Evolutionary conservation across 2,888 invertebrate genomes (phyloP).

Genomic region (Chironomus tentans): DNA sequence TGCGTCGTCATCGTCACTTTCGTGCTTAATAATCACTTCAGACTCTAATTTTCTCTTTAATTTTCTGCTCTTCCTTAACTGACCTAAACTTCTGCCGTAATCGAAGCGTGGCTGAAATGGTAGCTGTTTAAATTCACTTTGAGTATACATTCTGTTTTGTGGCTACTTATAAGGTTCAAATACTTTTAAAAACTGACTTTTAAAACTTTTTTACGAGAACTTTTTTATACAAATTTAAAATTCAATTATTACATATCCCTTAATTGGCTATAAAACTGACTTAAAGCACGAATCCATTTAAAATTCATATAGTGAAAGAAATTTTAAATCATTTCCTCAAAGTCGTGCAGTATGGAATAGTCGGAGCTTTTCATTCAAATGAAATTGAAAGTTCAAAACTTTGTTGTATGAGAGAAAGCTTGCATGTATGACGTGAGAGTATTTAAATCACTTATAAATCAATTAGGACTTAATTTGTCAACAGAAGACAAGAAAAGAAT

Average conservation of each 20-base stretch:
- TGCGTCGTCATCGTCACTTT: neutral
- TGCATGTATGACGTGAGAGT: neutral
- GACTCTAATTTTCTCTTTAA: neutral
- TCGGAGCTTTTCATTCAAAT: neutral
- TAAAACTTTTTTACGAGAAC: too few relatives aligned
- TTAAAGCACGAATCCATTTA: too few relatives aligned
- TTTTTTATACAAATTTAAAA: too few relatives aligned
- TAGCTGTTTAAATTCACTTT: neutral
- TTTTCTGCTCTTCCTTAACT: too few relatives aligned
- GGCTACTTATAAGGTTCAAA: neutral
- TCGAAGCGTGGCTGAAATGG: neutral
- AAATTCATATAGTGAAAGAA: too few relatives aligned
- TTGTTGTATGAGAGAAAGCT: neutral
- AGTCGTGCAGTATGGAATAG: too few relatives aligned
- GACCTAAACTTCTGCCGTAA: neutral
- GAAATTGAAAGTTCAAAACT: neutral
- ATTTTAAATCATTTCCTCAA: too few relatives aligned
- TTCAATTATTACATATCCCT: too few relatives aligned
- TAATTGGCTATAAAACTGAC: neutral
- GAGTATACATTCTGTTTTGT: neutral
- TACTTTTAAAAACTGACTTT: neutral
- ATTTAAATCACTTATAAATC: neutral
- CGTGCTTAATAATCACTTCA: neutral
- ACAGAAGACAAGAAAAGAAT: neutral
- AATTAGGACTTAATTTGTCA: neutral